phyloP scores from a whole-genome alignment of 2,113 vertebrate genomes.

The Xiphias gladius region DNA sequence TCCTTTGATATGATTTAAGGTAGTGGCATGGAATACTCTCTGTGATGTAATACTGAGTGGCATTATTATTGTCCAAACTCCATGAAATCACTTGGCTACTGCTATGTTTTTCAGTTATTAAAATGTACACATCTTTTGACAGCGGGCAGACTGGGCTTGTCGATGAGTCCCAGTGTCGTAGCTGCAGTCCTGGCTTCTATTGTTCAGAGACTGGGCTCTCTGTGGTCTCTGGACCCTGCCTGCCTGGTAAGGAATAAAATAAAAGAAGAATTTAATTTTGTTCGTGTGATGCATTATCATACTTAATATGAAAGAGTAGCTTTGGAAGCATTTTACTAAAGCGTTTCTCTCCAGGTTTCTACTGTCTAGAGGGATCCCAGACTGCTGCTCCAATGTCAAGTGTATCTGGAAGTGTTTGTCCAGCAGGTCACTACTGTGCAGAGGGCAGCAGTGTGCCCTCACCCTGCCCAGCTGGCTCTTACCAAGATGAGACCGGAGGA shows the following conservation, averaged over 20 bases:
- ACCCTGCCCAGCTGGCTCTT: slow-evolving; percentile 82
- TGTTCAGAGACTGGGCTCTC: slow-evolving; percentile 83
- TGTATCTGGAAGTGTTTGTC: slow-evolving; percentile 83
- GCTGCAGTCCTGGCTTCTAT: slow-evolving; percentile 86
- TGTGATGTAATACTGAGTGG: background rate
- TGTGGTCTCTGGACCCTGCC: slow-evolving; percentile 80
- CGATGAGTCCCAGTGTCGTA: slow-evolving; percentile 78
- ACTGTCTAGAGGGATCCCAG: slow-evolving; percentile 82
- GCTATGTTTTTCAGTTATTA: background rate
- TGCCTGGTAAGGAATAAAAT: slow-evolving; percentile 75
- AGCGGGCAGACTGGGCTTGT: slow-evolving; percentile 78
- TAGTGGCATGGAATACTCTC: background rate
- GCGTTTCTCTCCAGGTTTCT: slow-evolving; percentile 77
- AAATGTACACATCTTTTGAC: slow-evolving; percentile 34
- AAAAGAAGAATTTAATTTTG: background rate
- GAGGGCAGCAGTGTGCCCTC: slow-evolving; percentile 75
- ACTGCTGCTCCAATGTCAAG: slow-evolving; percentile 75
- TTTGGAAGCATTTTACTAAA: background rate
- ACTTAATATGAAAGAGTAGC: background rate
- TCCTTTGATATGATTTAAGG: background rate
- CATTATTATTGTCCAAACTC: background rate
- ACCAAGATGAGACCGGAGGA: slow-evolving; percentile 73
- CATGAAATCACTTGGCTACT: background rate
- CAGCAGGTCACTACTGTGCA: slow-evolving; percentile 89
- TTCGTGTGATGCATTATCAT: background rate